A percentile compares a stretch with the other conserved stretches of the same genome.
Conservation (phyloP, 2,113 vertebrate genomes). For the Phaethornis superciliosus region DNA sequence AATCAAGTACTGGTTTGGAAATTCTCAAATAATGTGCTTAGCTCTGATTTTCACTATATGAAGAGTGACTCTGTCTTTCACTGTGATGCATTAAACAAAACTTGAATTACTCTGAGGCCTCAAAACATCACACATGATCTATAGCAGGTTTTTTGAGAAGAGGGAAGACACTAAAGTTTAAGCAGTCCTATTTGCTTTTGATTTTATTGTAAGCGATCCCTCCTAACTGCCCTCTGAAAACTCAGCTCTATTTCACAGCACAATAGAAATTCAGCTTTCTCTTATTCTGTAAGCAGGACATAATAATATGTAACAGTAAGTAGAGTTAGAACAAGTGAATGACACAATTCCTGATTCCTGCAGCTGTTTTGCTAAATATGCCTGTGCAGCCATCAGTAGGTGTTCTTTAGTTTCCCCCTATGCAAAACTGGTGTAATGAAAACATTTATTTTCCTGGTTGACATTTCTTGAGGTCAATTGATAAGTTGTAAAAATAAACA, state of each 20-base stretch:
- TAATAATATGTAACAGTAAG: background rate
- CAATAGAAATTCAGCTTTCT: background rate
- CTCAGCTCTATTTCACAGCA: background rate
- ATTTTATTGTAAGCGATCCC: background rate
- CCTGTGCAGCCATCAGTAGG: background rate
- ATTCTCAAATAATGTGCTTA: background rate
- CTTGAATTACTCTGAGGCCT: background rate
- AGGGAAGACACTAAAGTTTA: background rate
- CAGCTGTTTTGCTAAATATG: background rate
- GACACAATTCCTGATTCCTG: background rate
- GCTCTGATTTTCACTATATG: background rate
- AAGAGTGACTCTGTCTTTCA: background rate
- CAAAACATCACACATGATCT: background rate
- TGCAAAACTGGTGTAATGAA: background rate
- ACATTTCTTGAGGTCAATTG: background rate
- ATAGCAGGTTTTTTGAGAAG: background rate
- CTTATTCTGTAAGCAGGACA: background rate
- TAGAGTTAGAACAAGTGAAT: background rate
- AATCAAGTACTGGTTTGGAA: background rate
- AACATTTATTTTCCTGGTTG: background rate
- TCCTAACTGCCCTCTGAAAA: background rate
- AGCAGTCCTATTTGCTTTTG: background rate
- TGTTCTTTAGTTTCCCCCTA: background rate
- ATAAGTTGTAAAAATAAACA: background rate
- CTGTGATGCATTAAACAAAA: background rate